These are phyloP conservation scores for Leucophenga maculata DNA, from an alignment of 2,888 invertebrate genomes.

Conservation along the genomic window DNA sequence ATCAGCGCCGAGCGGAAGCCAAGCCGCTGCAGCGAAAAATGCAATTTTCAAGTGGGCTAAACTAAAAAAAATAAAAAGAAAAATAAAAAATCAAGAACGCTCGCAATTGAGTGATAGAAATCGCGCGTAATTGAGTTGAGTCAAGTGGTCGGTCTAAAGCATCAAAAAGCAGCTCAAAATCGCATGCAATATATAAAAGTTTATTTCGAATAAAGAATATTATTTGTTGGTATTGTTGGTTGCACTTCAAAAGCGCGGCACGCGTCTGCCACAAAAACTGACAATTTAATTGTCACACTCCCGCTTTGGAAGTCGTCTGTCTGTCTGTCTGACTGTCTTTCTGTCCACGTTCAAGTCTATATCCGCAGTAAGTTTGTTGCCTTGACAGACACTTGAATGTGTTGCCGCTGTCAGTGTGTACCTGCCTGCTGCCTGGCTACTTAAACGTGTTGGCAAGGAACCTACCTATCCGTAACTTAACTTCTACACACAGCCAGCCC, in stretches of 20 bases:
- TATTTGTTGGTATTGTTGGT: not conserved
- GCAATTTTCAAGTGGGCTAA: constrained; percentile 6
- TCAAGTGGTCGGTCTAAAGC: no score
- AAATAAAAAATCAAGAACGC: not conserved
- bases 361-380: constrained; percentile 53
- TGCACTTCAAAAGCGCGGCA: constrained; percentile 49
- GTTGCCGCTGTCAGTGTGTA: constrained; percentile 48
- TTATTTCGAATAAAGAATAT: not conserved
- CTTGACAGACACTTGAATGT: constrained; percentile 66
- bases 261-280: constrained; percentile 55
- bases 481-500: not conserved
- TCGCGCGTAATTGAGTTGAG: not conserved
- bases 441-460: not conserved
- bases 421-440: constrained; percentile 14
- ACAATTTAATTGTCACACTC: constrained; percentile 69
- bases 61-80: not conserved
- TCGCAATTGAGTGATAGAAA: not conserved
- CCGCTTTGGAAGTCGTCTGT: constrained; percentile 54
- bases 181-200: not conserved
- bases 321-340: no score
- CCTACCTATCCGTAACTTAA: no score
- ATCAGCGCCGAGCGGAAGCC: constrained; percentile 16
- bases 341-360: constrained; percentile 23
- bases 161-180: not conserved
- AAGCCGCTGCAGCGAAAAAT: constrained; percentile 2